A percentile compares a stretch with the other conserved stretches of the same genome.
Evolutionary conservation across 2,797 vertebrate species (phyloP).

Genomic region (Melanotaenia pygmaea): DNA sequence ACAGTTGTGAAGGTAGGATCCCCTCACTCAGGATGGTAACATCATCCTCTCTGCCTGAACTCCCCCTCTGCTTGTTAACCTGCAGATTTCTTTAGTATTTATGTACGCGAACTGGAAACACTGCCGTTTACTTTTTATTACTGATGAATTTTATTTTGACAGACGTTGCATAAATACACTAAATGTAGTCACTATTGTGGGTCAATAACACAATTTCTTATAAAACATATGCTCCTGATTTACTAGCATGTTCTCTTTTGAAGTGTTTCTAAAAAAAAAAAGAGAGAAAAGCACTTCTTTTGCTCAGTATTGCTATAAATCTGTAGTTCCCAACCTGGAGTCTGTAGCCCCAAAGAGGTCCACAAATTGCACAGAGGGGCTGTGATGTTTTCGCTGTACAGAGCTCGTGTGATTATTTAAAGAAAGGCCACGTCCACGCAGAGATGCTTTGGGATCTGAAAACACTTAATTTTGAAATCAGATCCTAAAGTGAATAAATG

Average conservation of each 20-base stretch:
- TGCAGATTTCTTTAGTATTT: constrained; percentile 2
- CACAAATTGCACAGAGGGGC: no score
- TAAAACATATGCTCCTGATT: neutral
- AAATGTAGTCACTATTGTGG: neutral
- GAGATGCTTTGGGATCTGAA: no score
- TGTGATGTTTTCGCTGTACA: no score
- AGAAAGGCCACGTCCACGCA: no score
- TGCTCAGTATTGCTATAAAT: neutral
- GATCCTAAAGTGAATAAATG: no score
- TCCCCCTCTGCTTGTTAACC: constrained; percentile 9
- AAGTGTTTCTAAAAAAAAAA: neutral
- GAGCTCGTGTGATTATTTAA: no score
- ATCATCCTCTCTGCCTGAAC: constrained; percentile 24
- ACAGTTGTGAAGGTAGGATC: constrained; percentile 10
- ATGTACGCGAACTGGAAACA: neutral
- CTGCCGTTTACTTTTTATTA: no score
- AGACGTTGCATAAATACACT: neutral
- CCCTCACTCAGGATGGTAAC: constrained; percentile 21
- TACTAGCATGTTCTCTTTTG: neutral
- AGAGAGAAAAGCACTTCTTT: neutral
- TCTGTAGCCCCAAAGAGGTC: no score
- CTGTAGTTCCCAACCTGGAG: no score
- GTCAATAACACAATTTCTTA: neutral
- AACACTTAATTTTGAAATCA: no score
- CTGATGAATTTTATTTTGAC: neutral